phyloP scores from a whole-genome alignment of 2,797 vertebrate species.

The Peromyscus aztecus region DNA sequence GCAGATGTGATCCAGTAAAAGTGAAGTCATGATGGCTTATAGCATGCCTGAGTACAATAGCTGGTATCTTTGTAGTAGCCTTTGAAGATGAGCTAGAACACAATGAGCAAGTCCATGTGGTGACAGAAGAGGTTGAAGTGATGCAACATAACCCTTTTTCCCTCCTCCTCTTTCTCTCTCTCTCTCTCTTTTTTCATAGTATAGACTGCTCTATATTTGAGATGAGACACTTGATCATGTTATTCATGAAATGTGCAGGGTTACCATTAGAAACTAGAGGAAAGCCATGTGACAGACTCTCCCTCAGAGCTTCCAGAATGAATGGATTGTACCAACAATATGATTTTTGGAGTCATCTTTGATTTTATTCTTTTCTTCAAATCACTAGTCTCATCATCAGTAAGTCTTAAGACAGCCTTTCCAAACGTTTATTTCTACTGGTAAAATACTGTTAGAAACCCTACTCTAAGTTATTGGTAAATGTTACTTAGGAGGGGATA shows the following conservation, averaged over 20 bases:
- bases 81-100: neutral
- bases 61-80: neutral
- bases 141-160: neutral
- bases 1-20: neutral
- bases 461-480: neutral
- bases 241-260: neutral
- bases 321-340: neutral
- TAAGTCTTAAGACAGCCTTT: neutral
- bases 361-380: neutral
- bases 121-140: neutral
- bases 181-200: neutral
- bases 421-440: neutral
- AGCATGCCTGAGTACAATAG: neutral
- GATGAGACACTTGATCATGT: neutral
- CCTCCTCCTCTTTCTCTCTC: neutral
- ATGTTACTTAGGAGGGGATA: neutral
- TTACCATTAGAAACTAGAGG: neutral
- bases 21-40: neutral
- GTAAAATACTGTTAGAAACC: neutral
- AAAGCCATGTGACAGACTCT: neutral
- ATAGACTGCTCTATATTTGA: neutral
- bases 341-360: constrained; percentile 10
- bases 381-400: neutral
- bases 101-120: neutral
- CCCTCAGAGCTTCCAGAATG: neutral